Conservation (phyloP, 2,113 vertebrate genomes). For the Falcunculus frontatus region DNA sequence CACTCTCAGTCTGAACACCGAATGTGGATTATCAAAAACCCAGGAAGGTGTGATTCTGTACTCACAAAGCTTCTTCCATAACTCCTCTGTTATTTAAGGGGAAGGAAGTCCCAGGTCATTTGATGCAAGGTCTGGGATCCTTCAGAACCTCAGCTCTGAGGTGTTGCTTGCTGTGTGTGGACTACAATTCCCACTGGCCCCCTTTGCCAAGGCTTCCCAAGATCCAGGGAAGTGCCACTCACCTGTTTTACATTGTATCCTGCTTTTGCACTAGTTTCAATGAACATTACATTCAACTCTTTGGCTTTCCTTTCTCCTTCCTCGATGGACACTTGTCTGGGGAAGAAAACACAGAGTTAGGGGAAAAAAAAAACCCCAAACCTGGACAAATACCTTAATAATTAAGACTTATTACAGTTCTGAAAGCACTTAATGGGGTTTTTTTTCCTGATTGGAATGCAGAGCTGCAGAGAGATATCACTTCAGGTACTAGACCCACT, state of each 20-base stretch:
- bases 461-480: neutral
- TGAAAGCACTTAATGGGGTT: neutral
- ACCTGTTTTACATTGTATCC: constrained; percentile 99
- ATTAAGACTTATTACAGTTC: neutral
- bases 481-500: neutral
- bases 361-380: neutral
- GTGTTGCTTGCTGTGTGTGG: rapidly evolving
- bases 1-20: neutral
- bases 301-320: constrained; percentile 99
- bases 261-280: constrained; percentile 99
- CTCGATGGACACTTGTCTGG: constrained; percentile 98
- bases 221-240: constrained; percentile 17
- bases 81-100: neutral
- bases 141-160: neutral
- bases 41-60: neutral
- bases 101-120: neutral
- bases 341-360: constrained; percentile 51
- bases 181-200: neutral
- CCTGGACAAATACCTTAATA: neutral
- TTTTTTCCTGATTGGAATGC: neutral
- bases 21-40: neutral
- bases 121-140: neutral
- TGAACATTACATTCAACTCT: constrained; percentile 99
- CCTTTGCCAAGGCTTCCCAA: neutral
- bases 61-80: neutral